Evolutionary conservation across 1,140 invertebrate species (phyloP).

Genomic region (Xylocopa sonorina): DNA sequence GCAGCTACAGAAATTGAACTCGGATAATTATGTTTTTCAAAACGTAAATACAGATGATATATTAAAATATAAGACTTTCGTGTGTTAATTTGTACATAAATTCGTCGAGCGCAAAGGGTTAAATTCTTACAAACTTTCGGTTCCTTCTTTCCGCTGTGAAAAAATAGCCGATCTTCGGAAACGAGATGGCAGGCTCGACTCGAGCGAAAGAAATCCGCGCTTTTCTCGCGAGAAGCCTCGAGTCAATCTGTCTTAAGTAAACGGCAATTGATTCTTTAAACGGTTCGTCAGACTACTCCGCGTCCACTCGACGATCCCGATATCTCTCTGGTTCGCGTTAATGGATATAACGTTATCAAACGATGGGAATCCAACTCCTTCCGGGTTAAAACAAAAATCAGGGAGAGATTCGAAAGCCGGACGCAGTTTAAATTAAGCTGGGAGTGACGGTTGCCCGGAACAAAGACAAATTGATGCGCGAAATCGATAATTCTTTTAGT

Average conservation of each 20-base stretch:
- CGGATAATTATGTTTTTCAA: no score
- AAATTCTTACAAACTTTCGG: neutral
- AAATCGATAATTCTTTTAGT: conserved; percentile 37
- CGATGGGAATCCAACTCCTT: neutral
- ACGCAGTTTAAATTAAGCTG: conserved; percentile 5
- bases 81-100: no score
- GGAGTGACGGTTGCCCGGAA: conserved; percentile 4
- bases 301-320: neutral
- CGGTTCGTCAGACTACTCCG: neutral
- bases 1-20: no score
- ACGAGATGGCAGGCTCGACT: neutral
- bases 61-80: no score
- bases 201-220: neutral
- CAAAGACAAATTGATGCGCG: conserved; percentile 27
- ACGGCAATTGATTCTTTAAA: conserved; percentile 10
- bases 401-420: neutral
- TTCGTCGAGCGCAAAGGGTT: no score
- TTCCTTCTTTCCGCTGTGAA: neutral
- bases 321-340: neutral
- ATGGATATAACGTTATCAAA: conserved; percentile 11
- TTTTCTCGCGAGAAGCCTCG: no score
- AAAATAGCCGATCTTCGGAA: neutral
- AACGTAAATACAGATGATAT: no score
- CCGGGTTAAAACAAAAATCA: neutral
- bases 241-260: conserved; percentile 24